Base-by-base conservation (phyloP, 2,888 invertebrate species). In the Caenorhabditis sp. region DNA sequence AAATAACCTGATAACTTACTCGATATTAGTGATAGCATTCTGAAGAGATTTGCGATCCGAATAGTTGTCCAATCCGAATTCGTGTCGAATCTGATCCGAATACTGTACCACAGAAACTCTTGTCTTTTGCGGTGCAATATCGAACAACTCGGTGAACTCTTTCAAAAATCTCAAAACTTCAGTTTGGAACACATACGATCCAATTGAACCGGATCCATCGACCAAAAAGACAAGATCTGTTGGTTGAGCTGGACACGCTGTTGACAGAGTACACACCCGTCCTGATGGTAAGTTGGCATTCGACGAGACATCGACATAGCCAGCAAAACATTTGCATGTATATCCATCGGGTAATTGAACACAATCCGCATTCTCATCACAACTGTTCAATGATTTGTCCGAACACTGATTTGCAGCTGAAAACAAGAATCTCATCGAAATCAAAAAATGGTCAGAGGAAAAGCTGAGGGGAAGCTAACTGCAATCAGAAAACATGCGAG, bases 331-430 rank as follows among this genome's bases (percentile, higher is more conserved):
- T 69, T 85, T 83, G 71, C 87, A 87, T 21, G 83, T 80, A 74
- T 87, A 87, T 54, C 87, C 81, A 54, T 85, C 84, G n/a, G 85
- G 82, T 6, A 81, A 79, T 66, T 88, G 86, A 23, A 88, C 78
- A 68, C 88, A 88, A 69, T 88, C 88, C 8, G 88, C 86, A 68
- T 88, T 88, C 58, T 86, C 84, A 62, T 88, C 88, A 71, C 88
- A 88, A 14, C 87, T 84, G 66, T 88, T 83, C 70, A 86, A 64
- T 12, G 82, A 69, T 26, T 74, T 75, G 31, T 81, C 80, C 10
- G 80, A 65, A 69, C 88, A 88, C 65, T 88, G 59, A 59, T 59
- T 59, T 1, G 59, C 43, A 14, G 59, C 59, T 59, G 59, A 43
- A 59, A 59, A 24, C 1, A 27, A 23, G 12, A 55, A 27, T 21